Conservation (phyloP, 2,888 invertebrate species). For the Thymelicus sylvestris region DNA sequence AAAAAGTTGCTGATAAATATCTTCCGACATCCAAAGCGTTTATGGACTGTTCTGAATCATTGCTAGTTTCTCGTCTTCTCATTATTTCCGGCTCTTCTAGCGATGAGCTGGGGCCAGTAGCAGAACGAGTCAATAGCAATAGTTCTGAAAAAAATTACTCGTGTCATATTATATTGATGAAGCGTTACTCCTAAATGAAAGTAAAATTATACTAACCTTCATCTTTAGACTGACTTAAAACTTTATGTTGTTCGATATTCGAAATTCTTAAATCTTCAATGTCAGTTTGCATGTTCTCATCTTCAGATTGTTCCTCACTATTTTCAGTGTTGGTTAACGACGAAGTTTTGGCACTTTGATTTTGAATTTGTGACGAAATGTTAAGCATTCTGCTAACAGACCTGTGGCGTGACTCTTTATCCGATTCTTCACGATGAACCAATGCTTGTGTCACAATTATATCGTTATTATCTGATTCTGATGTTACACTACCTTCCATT, state of each 20-base stretch:
- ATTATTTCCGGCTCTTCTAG: slow-evolving; percentile 38
- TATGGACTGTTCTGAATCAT: neutral
- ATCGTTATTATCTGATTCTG: no score
- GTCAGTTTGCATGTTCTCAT: no score
- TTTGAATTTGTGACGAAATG: neutral
- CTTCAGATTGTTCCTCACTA: neutral
- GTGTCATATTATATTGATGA: no score
- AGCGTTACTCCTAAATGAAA: no score
- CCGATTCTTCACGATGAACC: neutral
- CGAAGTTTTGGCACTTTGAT: neutral
- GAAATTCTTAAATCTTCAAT: no score
- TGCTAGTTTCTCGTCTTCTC: neutral
- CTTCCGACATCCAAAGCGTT: neutral
- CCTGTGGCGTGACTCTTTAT: neutral
- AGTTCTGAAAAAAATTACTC: neutral
- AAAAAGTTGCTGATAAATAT: neutral
- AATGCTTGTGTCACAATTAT: neutral
- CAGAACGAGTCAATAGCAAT: neutral
- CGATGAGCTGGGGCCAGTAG: neutral
- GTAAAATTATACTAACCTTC: neutral
- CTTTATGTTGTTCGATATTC: no score
- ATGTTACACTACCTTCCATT: neutral
- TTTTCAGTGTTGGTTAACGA: neutral
- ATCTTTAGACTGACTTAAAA: neutral
- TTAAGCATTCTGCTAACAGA: neutral